These are phyloP conservation scores for Alaudala cheleensis DNA, from an alignment of 2,113 vertebrate genomes.

Conservation along the genomic window DNA sequence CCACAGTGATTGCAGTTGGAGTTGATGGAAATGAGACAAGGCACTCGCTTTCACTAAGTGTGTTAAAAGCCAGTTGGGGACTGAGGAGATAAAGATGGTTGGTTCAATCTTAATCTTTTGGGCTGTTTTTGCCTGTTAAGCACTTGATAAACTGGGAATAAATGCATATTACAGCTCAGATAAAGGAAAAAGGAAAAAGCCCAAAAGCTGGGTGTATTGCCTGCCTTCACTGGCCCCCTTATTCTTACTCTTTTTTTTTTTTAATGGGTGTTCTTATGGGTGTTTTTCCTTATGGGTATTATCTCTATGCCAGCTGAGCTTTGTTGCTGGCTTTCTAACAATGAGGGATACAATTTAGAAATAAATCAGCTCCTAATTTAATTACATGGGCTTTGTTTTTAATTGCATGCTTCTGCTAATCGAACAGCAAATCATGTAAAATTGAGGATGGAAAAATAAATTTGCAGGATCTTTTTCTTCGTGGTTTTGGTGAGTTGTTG, in stretches of 20 bases:
- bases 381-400: neutral
- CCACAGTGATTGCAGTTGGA: neutral
- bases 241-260: neutral
- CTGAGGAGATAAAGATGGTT: neutral
- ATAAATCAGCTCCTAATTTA: neutral
- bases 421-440: neutral
- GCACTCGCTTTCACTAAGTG: neutral
- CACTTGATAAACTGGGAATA: neutral
- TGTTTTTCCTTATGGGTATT: rapidly evolving
- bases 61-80: conserved; percentile 13
- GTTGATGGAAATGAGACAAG: conserved; percentile 22
- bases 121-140: neutral
- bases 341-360: neutral
- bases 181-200: neutral
- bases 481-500: neutral
- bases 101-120: neutral
- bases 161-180: neutral
- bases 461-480: neutral
- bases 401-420: neutral
- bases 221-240: neutral
- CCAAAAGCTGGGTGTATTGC: neutral
- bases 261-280: neutral
- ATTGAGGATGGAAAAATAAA: neutral
- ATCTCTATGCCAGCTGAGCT: neutral
- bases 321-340: neutral